Evolutionary conservation across 2,113 vertebrate genomes (phyloP).

Genomic region (Alligator mississippiensis): DNA sequence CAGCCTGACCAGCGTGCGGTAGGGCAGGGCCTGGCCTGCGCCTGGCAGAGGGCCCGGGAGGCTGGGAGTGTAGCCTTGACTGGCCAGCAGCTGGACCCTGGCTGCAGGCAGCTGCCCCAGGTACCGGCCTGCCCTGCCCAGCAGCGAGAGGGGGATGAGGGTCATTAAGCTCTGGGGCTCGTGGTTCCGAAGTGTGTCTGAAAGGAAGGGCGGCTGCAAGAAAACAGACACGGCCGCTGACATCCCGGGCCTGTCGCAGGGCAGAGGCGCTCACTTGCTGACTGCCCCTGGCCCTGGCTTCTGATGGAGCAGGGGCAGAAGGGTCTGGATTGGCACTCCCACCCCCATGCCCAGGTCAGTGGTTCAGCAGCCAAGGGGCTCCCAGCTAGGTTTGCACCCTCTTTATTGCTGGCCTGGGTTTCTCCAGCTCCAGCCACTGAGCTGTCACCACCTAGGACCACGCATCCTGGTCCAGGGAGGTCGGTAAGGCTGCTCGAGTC

Average conservation of each 20-base stretch:
- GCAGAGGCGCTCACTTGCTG: fast-evolving
- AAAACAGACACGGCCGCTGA: neutral
- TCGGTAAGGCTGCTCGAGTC: neutral
- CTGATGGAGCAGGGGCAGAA: neutral
- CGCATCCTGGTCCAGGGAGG: neutral
- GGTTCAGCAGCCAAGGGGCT: too few relatives aligned
- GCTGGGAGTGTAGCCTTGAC: neutral
- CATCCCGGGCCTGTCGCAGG: neutral
- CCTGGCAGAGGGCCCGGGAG: conserved; percentile 5
- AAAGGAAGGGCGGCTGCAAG: conserved; percentile 59
- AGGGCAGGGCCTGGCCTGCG: conserved; percentile 10
- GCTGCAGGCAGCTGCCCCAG: neutral
- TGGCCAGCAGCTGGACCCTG: neutral
- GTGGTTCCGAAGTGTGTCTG: neutral
- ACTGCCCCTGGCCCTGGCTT: fast-evolving
- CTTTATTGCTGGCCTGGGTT: too few relatives aligned
- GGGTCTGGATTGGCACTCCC: too few relatives aligned
- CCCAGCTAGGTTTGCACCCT: too few relatives aligned
- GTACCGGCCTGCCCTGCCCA: neutral
- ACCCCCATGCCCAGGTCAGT: too few relatives aligned
- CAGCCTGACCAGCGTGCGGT: neutral
- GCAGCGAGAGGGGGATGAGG: conserved; percentile 49
- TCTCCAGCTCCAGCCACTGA: too few relatives aligned
- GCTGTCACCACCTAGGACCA: too few relatives aligned
- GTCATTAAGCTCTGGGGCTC: neutral